Base-by-base conservation (phyloP, 2,888 invertebrate species). In the Plebejus melissa region DNA sequence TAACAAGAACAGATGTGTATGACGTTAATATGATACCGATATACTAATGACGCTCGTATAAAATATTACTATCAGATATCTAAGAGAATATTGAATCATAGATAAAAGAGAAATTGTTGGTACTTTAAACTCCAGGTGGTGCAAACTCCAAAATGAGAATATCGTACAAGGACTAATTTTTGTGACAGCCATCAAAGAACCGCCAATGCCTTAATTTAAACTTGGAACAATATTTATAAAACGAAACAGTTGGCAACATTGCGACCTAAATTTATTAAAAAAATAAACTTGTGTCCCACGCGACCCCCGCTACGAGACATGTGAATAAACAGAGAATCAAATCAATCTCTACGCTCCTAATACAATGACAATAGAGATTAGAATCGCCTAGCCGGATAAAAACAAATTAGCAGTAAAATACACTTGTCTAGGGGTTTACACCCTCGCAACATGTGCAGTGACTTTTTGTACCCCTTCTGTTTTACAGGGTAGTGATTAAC, bases 391-490 rank as follows among this genome's bases (percentile, higher is more conserved):
- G 36, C 76, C 13, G 57, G 60, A 22, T 79, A 76, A 79, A 77
- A 75, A 76, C 78, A 82, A 70, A 72, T 81, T 87, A 83, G 88
- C 84, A 79, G 81, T 81, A 77, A 78, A 78, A 75, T 76, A 84
- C 92, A 92, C 92, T 92, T 92, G 92, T 90, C 87, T 81, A 80
- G 84, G 89, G 89, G 88, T 85, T 87, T 84, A 82, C 87, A 87
- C 89, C 88, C 89, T 85, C 81, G 80, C 76, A 85, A 88, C 92
- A 92, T 92, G 90, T 91, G 92, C 85, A 79, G 79, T 79, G 80
- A 81, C 83, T 87, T 88, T 88, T 88, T 87, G 86, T 83, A 79
- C 83, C 87, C 87, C 85, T 86, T 84, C 88, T 88, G 86, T 88
- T 89, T 89, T 86, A 82, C 82, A 81, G 78, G n/a, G 69, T 75